Evolutionary conservation across 1,140 invertebrate genomes (phyloP).

Genomic region (Piezodorus guildinii): DNA sequence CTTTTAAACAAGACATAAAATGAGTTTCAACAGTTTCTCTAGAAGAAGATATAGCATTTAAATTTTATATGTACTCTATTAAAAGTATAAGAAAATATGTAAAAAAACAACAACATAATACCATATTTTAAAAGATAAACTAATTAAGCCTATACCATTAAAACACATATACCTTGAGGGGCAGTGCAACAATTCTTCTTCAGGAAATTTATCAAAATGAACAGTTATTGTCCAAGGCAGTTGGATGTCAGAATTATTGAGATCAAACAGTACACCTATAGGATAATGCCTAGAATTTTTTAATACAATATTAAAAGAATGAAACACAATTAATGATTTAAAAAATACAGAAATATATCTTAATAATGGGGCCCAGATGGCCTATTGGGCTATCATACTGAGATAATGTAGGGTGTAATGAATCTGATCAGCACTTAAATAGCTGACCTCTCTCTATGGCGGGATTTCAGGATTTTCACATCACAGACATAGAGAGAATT

Average conservation of each 20-base stretch:
- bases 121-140: no score
- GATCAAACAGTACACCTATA: conserved; percentile 87
- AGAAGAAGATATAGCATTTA: conserved; percentile 16
- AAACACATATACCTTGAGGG: conserved; percentile 51
- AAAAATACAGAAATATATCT: not conserved
- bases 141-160: not conserved
- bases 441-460: no score
- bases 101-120: no score
- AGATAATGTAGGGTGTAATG: no score
- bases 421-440: no score
- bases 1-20: conserved; percentile 92
- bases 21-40: conserved; percentile 86
- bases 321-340: not conserved
- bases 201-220: conserved; percentile 88
- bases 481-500: no score
- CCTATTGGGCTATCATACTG: no score
- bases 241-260: conserved; percentile 56
- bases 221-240: conserved; percentile 89
- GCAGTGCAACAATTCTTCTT: conserved; percentile 62
- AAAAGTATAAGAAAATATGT: no score
- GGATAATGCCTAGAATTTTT: conserved; percentile 66
- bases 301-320: not conserved
- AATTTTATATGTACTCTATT: no score
- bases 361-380: not conserved
- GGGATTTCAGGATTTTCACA: no score